Evolutionary conservation across 2,797 vertebrate species (phyloP).

Genomic region (Gymnopithys bicolor): DNA sequence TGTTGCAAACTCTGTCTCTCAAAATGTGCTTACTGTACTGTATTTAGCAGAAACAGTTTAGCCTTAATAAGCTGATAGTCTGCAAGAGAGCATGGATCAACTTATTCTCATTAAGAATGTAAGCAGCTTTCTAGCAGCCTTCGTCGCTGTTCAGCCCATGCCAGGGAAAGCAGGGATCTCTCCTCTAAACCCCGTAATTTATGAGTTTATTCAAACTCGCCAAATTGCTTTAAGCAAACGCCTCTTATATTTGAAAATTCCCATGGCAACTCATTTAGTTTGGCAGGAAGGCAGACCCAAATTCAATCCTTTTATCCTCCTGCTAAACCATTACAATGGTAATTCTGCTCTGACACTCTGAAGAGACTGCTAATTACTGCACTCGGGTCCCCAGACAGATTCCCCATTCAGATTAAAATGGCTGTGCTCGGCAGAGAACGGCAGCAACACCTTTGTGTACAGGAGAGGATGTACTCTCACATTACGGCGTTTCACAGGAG

Average conservation of each 20-base stretch:
- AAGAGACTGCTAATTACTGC: slow-evolving; percentile 82
- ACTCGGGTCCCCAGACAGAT: slow-evolving; percentile 75
- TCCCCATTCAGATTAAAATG: slow-evolving; percentile 76
- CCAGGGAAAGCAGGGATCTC: slow-evolving; percentile 67
- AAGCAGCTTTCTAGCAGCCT: slow-evolving; percentile 71
- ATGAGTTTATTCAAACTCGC: slow-evolving; percentile 81
- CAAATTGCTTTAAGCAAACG: slow-evolving; percentile 81
- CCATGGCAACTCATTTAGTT: slow-evolving; percentile 82
- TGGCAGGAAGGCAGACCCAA: slow-evolving; percentile 79
- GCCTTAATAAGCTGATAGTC: slow-evolving; percentile 68
- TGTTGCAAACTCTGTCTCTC: slow-evolving; percentile 68
- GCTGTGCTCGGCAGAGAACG: slow-evolving; percentile 22
- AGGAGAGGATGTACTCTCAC: neutral
- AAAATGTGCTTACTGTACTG: slow-evolving; percentile 71
- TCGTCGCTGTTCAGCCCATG: slow-evolving; percentile 63
- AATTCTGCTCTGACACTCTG: slow-evolving; percentile 78
- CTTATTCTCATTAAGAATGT: slow-evolving; percentile 74
- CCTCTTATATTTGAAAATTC: slow-evolving; percentile 82
- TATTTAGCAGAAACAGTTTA: slow-evolving; percentile 73
- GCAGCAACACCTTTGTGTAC: slow-evolving; percentile 60
- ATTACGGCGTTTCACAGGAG: neutral
- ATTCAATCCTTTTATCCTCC: slow-evolving; percentile 82
- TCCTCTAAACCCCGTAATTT: slow-evolving; percentile 76
- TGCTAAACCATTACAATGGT: slow-evolving; percentile 82
- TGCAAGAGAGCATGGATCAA: slow-evolving; percentile 68